Percentiles rank a stretch among this genome's conserved stretches.
Conservation (phyloP, 64 coral and sea anemone species). For the Actinia equina region DNA sequence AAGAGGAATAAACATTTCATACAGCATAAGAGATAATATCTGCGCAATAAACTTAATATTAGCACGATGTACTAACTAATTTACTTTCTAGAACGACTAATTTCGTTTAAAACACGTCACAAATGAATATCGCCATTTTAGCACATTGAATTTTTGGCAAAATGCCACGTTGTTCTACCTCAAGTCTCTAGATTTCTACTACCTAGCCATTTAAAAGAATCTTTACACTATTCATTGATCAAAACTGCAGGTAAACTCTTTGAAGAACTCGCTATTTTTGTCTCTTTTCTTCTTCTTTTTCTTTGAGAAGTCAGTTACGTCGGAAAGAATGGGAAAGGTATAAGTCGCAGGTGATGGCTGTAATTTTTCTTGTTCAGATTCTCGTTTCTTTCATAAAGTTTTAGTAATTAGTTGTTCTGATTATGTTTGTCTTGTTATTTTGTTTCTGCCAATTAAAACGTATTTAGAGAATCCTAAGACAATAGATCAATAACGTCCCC, state of each 20-base stretch:
- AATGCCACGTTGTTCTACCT: neutral
- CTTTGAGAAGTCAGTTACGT: too few relatives aligned
- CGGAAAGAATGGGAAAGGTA: too few relatives aligned
- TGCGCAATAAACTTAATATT: neutral
- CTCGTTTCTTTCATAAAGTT: constrained; percentile 55
- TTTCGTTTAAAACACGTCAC: neutral
- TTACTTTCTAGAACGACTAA: neutral
- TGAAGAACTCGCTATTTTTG: too few relatives aligned
- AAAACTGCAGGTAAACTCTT: neutral
- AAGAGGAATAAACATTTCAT: neutral
- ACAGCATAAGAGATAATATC: neutral
- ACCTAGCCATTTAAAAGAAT: neutral
- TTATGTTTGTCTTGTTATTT: constrained; percentile 68
- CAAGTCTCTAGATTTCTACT: neutral
- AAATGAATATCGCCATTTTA: neutral
- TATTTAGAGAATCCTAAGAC: constrained; percentile 79
- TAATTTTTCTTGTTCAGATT: neutral
- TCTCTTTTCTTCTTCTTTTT: too few relatives aligned
- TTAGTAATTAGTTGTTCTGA: constrained; percentile 77
- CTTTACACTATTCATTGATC: neutral
- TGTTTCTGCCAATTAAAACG: constrained; percentile 92
- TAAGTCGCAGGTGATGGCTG: neutral
- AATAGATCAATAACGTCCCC: constrained; percentile 85
- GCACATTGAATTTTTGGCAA: neutral
- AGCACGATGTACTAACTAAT: neutral